Conservation (phyloP, 2,113 vertebrate species). For the Mustela lutreola region DNA sequence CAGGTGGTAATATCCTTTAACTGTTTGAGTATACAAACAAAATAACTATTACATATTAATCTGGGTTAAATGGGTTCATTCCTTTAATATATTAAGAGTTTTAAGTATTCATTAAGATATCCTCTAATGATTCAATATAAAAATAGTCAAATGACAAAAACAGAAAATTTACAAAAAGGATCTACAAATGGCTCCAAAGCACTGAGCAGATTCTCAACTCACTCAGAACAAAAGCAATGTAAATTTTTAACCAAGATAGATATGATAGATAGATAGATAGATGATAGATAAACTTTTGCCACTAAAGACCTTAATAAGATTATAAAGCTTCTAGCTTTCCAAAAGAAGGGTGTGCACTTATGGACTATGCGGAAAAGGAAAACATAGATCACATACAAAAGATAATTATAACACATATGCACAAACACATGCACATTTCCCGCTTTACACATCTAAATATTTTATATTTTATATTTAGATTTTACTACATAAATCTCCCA, state of each 20-base stretch:
- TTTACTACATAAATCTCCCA: not conserved
- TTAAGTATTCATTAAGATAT: not conserved
- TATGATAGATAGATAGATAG: not conserved
- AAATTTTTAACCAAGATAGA: not conserved
- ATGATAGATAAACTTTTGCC: not conserved
- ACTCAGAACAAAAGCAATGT: not conserved
- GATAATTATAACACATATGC: not conserved
- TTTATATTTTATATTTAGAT: not conserved
- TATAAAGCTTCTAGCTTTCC: not conserved
- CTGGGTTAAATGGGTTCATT: not conserved
- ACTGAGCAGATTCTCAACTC: not conserved
- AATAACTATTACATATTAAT: not conserved
- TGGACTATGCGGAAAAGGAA: not conserved
- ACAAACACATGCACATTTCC: not conserved
- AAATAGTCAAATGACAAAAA: not conserved
- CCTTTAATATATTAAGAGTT: not conserved
- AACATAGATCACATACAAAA: not conserved
- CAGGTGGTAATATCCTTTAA: not conserved
- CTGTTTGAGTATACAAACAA: not conserved
- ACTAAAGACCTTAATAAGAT: not conserved
- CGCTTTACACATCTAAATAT: too few species aligned
- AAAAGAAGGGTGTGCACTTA: not conserved
- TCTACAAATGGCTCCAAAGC: not conserved
- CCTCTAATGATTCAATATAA: not conserved
- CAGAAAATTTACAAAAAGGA: not conserved